Conservation (phyloP, 1,140 invertebrate species). For the Pemphigus obesinymphae region DNA sequence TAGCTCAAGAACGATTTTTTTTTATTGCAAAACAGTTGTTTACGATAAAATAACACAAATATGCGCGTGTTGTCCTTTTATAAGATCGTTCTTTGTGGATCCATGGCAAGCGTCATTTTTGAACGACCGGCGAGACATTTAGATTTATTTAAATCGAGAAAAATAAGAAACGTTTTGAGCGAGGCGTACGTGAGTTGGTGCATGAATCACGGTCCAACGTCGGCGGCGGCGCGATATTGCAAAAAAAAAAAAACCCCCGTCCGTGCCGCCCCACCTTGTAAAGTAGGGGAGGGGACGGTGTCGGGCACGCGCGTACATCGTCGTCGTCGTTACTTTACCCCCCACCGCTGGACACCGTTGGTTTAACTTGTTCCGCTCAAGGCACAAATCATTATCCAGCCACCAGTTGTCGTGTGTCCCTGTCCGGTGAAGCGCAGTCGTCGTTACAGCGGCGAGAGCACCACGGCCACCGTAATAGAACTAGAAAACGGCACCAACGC, state of each 20-base stretch:
- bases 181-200: background rate
- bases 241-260: slow-evolving; percentile 12
- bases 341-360: background rate
- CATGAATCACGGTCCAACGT: background rate
- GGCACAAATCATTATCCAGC: slow-evolving; percentile 15
- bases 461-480: no score
- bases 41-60: no score
- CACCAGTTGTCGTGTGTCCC: slow-evolving; percentile 28
- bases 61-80: no score
- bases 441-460: background rate
- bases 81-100: no score
- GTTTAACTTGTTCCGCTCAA: background rate
- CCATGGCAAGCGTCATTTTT: background rate
- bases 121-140: no score
- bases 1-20: no score
- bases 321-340: background rate
- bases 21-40: no score
- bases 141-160: background rate
- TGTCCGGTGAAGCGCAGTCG: background rate
- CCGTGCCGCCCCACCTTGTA: background rate
- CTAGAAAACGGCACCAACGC: background rate
- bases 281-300: background rate
- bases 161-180: background rate
- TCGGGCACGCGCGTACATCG: background rate
- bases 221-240: background rate